Conservation (phyloP, 2,113 vertebrate species). For the Cnemophilus loriae region DNA sequence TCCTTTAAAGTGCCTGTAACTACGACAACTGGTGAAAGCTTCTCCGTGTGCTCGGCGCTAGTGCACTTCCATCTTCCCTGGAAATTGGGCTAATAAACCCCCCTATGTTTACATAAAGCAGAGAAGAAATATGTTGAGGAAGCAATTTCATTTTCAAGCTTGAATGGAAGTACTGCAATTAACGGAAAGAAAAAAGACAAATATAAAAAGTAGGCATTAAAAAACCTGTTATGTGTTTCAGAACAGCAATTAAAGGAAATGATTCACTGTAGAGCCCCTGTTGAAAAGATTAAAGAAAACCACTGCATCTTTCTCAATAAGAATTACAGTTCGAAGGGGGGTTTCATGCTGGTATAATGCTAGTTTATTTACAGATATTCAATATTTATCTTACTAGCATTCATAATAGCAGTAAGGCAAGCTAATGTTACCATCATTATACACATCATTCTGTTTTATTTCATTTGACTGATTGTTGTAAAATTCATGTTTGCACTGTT, state of each 20-base stretch:
- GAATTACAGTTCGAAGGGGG: conserved; percentile 18
- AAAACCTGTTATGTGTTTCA: conserved; percentile 21
- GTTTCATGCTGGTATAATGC: neutral
- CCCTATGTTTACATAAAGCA: conserved; percentile 11
- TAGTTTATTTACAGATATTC: conserved; percentile 37
- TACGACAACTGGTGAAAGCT: neutral
- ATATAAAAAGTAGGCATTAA: conserved; percentile 50
- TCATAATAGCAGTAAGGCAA: conserved; percentile 7
- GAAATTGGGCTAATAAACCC: conserved; percentile 1
- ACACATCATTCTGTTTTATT: conserved; percentile 34
- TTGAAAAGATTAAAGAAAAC: conserved; percentile 39
- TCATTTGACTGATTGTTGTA: neutral
- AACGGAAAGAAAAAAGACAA: conserved; percentile 41
- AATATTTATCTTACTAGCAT: conserved; percentile 43
- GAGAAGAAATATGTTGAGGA: neutral
- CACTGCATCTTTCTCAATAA: neutral
- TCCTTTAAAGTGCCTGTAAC: neutral
- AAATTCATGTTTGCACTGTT: neutral
- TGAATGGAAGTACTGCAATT: conserved; percentile 40
- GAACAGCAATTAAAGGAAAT: conserved; percentile 43
- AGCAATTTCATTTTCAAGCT: conserved; percentile 44
- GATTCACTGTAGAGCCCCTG: neutral
- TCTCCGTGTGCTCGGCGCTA: rapidly evolving
- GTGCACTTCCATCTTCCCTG: neutral
- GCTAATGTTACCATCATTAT: conserved; percentile 9